Base-by-base conservation (phyloP, 2,797 vertebrate species). In the Rallus crepitans region DNA sequence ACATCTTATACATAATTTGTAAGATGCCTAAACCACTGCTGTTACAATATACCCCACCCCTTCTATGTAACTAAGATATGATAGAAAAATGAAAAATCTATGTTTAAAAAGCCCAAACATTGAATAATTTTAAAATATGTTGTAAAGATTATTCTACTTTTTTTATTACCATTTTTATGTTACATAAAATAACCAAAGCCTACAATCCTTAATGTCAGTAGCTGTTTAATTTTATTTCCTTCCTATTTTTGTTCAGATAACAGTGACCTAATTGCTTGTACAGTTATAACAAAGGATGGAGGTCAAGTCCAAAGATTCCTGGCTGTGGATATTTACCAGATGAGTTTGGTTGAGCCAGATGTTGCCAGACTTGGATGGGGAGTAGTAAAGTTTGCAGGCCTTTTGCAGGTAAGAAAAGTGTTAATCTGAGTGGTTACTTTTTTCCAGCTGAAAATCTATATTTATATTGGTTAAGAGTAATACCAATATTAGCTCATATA, bases 291-390 rank as follows among this genome's bases (percentile, higher is more conserved):
- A 91, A 99, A 99, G 97, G 99, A 99, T 21, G 99, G 99, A 0
- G 96, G 98, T 86, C 99, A 99, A 96, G 99, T 99, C 76, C 99
- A 99, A 97, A 98, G 99, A 60, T 99, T 99, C 96, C 98, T 99
- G 68, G 99, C 99, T 18, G 99, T 99, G 6, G 99, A 99, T 50
- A 98, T 99, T 68, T 99, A 99, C 97, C 99, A 99, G 97, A 99
- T 99, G 99, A 99, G 99, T 94, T 97, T 99, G 90, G 99, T 99
- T 61, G 99, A 99, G 88, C 99, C 99, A 0, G 99, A 99, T 56
- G 97, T 98, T 90, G 99, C 99, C 96, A 98, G 99, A 30, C 98
- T 99, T 5, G 99, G 99, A 61, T 99, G 99, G 99, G 99, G 99
- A 25, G 99, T 99, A 1, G 99, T 99, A 82, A 99, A 99, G 92